Evolutionary conservation across 2,888 invertebrate species (phyloP), one percentile per base, ranked within the genome.

Genomic region (Aproaerema taeniolella): DNA sequence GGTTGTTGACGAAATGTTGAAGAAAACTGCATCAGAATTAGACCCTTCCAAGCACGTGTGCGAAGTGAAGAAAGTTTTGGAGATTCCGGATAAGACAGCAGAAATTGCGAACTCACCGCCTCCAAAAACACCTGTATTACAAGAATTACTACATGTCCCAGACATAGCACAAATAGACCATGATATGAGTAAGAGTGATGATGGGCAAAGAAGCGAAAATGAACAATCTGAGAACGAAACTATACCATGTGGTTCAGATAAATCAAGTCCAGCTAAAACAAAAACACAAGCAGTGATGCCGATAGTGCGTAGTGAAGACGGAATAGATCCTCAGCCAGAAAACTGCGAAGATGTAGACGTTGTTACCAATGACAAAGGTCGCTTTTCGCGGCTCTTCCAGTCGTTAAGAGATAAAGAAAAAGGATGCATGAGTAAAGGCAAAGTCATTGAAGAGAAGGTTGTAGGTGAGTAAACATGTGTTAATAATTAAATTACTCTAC

Each of bases 221-320:
- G 81, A 72, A 1, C 83, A 85, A 41, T 87, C 87, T 2, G 87
- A 87, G 45, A 86, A 86, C 46, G 87, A 87, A 45, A 87, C 87
- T 0, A 86, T 87, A 39, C 77, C 82, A 0, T 87, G 87, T 51
- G 81, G 68, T 4, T 87, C 87, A 0, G 85, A 83, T 44, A 87
- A 87, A 46, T 86, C 86, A 2, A 87, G 87, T 53, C 87, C 87
- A 5, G 53, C 67, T 0, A 87, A 85, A 52, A 69, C 68, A 2
- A 87, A 86, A 51, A 87, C 83, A 1, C 87, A 87, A 55, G 87
- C 87, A 1, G 87, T 87, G 16, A 68, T 87, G 67, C 87, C 87
- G 1, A 85, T 86, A 45, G 76, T 86, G 8, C 59, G 87, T 26
- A 81, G 81, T 43, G 87, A 86, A 46, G 87, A 87, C 44, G 65